Percentiles rank a stretch among this genome's conserved stretches.
phyloP scores from a whole-genome alignment of 2,113 vertebrate genomes.

The Etheostoma cragini region DNA sequence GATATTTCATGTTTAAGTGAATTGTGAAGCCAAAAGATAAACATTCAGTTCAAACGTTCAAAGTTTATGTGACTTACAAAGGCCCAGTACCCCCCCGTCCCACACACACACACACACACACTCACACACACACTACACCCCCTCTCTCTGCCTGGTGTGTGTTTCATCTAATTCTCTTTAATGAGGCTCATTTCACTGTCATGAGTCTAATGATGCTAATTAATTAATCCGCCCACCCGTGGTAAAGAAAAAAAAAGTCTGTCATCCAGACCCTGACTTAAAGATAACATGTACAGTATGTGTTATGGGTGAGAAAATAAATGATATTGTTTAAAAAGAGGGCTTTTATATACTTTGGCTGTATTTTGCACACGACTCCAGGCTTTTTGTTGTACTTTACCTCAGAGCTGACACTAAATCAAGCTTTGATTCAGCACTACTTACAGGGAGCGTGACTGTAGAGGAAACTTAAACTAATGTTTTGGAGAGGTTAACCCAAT shows the following conservation, averaged over 20 bases:
- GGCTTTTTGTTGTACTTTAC: constrained; percentile 5
- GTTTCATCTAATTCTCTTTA: constrained; percentile 79
- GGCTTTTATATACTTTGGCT: constrained; percentile 6
- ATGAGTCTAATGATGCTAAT: constrained; percentile 82
- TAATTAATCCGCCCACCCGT: constrained; percentile 78
- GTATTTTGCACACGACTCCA: constrained; percentile 13
- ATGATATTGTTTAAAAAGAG: constrained; percentile 38
- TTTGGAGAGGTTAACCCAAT: not conserved
- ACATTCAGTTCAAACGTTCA: too few relatives aligned
- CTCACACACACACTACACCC: not conserved
- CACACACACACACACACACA: not conserved
- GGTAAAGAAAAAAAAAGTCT: constrained; percentile 68
- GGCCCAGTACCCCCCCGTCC: not conserved
- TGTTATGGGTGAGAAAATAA: constrained; percentile 65
- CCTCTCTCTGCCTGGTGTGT: constrained; percentile 52
- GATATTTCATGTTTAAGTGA: too few relatives aligned
- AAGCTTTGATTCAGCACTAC: not conserved
- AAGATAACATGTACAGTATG: constrained; percentile 69
- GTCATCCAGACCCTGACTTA: constrained; percentile 49
- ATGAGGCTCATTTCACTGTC: constrained; percentile 84
- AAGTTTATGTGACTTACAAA: too few relatives aligned
- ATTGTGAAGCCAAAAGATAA: too few relatives aligned
- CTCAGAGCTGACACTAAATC: not conserved
- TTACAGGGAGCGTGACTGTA: not conserved
- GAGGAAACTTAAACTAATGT: not conserved